phyloP scores from a whole-genome alignment of 2,113 vertebrate genomes.

The Oreochromis tanganicae region DNA sequence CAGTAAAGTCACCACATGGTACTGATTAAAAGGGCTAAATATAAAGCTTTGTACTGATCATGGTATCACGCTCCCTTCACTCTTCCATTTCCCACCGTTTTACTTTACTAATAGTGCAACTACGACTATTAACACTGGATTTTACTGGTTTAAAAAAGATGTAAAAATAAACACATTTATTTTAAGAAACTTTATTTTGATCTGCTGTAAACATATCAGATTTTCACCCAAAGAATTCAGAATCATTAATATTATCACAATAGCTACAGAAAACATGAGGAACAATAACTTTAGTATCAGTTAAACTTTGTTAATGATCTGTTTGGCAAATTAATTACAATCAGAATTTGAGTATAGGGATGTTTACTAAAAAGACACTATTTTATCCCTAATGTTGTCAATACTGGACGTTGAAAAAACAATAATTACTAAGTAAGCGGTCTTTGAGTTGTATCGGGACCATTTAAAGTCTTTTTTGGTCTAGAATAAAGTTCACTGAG shows the following conservation, averaged over 20 bases:
- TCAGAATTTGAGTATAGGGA: background rate
- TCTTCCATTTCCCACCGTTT: background rate
- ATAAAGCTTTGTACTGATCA: background rate
- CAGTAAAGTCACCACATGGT: background rate
- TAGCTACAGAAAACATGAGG: background rate
- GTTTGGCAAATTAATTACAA: background rate
- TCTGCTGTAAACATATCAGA: background rate
- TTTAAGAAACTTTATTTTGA: background rate
- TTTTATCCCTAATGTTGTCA: background rate
- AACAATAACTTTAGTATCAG: background rate
- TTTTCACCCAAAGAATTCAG: background rate
- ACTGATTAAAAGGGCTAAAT: background rate
- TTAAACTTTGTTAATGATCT: background rate
- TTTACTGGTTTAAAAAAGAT: background rate
- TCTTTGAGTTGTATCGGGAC: background rate
- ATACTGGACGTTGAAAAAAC: background rate
- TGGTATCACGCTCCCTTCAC: background rate
- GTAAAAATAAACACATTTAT: background rate
- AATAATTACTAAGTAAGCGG: background rate
- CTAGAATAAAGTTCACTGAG: background rate
- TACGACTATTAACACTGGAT: background rate
- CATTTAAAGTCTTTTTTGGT: background rate
- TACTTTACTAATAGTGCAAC: background rate
- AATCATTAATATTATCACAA: background rate
- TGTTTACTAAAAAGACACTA: background rate